Evolutionary conservation across 2,888 invertebrate species (phyloP).

Genomic region (Sarcophaga rosellei): DNA sequence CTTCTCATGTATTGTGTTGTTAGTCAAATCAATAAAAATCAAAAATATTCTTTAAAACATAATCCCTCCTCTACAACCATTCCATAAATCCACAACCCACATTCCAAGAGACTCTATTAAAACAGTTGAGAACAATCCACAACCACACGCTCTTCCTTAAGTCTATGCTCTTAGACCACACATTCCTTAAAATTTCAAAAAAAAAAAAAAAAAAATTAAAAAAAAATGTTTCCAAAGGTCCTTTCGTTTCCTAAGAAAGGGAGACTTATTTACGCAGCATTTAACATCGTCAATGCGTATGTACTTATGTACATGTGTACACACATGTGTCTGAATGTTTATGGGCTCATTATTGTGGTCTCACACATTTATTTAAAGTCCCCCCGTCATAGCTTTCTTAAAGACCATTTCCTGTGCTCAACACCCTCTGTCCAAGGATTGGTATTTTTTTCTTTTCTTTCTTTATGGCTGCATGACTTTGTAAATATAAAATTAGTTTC

Average conservation of each 20-base stretch:
- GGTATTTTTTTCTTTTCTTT: neutral
- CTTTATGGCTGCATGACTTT: constrained; percentile 34
- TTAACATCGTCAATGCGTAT: constrained; percentile 48
- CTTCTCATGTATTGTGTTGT: too few relatives aligned
- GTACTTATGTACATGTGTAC: neutral
- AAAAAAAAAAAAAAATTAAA: neutral
- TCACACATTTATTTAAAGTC: constrained; percentile 38
- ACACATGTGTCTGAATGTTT: neutral
- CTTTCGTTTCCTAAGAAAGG: constrained; percentile 10
- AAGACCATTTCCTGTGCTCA: too few relatives aligned
- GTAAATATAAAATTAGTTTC: constrained; percentile 54
- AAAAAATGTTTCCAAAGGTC: neutral
- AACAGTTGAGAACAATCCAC: neutral
- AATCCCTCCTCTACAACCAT: too few relatives aligned
- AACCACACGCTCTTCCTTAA: constrained; percentile 2
- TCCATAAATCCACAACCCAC: too few relatives aligned
- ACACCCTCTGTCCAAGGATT: neutral
- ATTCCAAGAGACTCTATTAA: too few relatives aligned
- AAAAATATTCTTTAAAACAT: too few relatives aligned
- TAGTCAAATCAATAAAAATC: too few relatives aligned
- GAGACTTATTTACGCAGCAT: constrained; percentile 63
- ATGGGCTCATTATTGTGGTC: constrained; percentile 57
- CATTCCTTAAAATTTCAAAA: neutral
- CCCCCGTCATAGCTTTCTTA: neutral
- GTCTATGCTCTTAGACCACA: neutral